phyloP scores from a whole-genome alignment of 2,797 vertebrate genomes.

The Darevskia mixta region DNA sequence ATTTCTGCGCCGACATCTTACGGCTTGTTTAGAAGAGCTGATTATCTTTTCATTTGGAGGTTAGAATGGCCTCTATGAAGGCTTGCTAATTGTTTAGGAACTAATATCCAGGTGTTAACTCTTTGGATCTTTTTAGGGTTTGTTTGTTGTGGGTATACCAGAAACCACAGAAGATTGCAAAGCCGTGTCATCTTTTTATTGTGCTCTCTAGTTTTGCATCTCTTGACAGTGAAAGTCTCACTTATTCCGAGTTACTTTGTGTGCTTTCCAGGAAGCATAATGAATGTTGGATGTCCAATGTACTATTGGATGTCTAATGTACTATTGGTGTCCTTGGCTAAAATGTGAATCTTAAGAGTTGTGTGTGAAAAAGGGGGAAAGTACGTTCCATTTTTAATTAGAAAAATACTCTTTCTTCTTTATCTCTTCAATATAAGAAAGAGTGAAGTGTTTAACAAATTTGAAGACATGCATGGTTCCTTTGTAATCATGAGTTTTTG shows the following conservation, averaged over 20 bases:
- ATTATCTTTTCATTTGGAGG: background rate
- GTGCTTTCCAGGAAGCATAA: background rate
- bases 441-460: background rate
- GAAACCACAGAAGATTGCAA: background rate
- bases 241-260: background rate
- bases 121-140: background rate
- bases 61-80: background rate
- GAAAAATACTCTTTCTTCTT: background rate
- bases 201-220: background rate
- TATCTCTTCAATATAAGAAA: background rate
- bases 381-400: background rate
- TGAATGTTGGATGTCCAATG: background rate
- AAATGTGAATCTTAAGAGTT: background rate
- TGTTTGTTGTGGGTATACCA: background rate
- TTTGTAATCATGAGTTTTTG: background rate
- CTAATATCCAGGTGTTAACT: background rate
- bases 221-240: background rate
- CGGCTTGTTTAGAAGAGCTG: background rate
- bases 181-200: background rate
- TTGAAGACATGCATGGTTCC: background rate
- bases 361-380: background rate
- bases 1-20: background rate
- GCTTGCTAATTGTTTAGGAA: background rate
- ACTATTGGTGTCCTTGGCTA: background rate
- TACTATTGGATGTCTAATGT: background rate